phyloP scores from a whole-genome alignment of 2,113 vertebrate genomes.

The Syngnathoides biaculeatus region DNA sequence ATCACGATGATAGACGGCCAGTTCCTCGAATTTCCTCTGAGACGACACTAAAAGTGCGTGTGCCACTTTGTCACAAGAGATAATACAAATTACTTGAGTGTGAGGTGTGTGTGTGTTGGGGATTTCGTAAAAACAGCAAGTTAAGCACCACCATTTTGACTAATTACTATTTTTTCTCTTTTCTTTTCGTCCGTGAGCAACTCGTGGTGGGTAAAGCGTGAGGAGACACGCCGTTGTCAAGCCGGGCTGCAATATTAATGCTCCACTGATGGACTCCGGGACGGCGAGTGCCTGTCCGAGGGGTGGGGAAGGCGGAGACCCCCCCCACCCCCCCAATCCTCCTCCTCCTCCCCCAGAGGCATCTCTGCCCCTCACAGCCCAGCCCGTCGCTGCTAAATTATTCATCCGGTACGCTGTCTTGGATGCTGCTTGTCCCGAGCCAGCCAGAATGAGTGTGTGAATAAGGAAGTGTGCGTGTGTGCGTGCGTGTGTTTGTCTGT shows the following conservation, averaged over 20 bases:
- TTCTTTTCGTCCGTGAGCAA: conserved; percentile 25
- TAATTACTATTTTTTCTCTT: conserved; percentile 18
- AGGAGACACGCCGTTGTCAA: conserved; percentile 52
- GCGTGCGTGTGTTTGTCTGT: conserved; percentile 18
- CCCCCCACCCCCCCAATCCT: too few species aligned
- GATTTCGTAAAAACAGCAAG: conserved; percentile 11
- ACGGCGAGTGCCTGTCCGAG: conserved; percentile 63
- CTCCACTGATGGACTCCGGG: conserved; percentile 72
- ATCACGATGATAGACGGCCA: too few species aligned
- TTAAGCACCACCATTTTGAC: conserved; percentile 47
- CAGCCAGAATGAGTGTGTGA: conserved; percentile 10
- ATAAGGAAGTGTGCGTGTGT: conserved; percentile 42
- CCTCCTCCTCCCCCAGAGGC: conserved; percentile 65
- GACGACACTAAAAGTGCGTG: not conserved
- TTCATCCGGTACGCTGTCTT: conserved; percentile 59
- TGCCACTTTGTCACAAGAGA: not conserved
- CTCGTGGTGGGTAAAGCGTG: conserved; percentile 45
- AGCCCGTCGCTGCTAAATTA: conserved; percentile 69
- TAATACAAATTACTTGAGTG: not conserved
- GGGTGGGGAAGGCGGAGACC: conserved; percentile 46
- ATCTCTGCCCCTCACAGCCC: conserved; percentile 63
- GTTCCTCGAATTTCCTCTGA: not conserved
- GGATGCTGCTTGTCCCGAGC: conserved; percentile 47
- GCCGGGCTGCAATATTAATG: conserved; percentile 72
- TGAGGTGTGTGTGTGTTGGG: not conserved